These are phyloP conservation scores for Zoanthus gigantus DNA, from an alignment of 92 coral and sea anemone genomes.

Conservation along the genomic window DNA sequence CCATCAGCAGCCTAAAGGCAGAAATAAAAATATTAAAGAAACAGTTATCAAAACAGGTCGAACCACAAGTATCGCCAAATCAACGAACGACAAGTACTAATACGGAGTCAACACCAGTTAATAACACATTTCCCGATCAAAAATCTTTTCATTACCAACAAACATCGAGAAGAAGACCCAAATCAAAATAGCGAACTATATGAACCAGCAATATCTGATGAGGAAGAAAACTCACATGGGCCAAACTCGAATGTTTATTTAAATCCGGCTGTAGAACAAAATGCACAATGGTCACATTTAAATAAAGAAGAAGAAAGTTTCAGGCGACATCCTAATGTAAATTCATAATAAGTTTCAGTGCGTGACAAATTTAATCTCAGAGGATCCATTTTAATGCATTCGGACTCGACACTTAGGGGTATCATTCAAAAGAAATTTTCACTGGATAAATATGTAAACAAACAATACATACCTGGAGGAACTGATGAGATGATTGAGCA, in stretches of 20 bases:
- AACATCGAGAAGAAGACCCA: too few relatives aligned
- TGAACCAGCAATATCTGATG: too few relatives aligned
- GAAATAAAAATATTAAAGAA: background rate
- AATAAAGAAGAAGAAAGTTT: too few relatives aligned
- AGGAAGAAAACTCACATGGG: too few relatives aligned
- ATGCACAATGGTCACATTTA: too few relatives aligned
- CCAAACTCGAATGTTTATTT: too few relatives aligned
- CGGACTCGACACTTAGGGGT: slow-evolving; percentile 36
- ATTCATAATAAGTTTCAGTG: background rate
- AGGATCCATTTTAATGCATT: background rate
- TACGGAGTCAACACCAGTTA: background rate
- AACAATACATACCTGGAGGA: slow-evolving; percentile 40
- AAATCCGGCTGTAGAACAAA: too few relatives aligned
- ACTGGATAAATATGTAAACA: slow-evolving; percentile 35
- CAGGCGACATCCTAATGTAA: background rate
- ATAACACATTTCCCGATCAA: too few relatives aligned
- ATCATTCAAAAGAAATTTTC: slow-evolving; percentile 27
- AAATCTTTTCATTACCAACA: too few relatives aligned
- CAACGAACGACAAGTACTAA: background rate
- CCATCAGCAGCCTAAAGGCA: background rate
- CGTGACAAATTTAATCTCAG: too few relatives aligned
- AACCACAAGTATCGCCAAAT: background rate
- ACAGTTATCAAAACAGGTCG: background rate
- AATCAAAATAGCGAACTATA: too few relatives aligned
- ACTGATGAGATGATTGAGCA: slow-evolving; percentile 22